Conservation (phyloP, 1,140 invertebrate genomes). For the Episyrphus balteatus region DNA sequence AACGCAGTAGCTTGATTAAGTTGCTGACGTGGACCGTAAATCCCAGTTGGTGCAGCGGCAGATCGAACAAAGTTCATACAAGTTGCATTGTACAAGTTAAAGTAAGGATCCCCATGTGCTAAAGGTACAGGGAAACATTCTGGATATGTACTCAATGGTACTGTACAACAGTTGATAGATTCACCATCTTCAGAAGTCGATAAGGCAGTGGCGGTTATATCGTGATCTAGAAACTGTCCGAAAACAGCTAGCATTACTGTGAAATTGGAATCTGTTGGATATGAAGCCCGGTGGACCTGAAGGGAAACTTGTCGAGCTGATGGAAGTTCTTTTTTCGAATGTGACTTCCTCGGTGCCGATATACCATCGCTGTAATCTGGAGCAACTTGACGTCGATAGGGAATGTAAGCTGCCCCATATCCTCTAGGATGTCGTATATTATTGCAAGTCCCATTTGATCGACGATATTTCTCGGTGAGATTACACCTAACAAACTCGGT, state of each 20-base stretch:
- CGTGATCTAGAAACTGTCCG: slow-evolving; percentile 95
- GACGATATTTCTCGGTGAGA: slow-evolving; percentile 47
- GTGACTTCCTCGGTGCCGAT: slow-evolving; percentile 50
- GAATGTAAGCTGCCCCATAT: slow-evolving; percentile 62
- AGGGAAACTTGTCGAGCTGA: slow-evolving; percentile 63
- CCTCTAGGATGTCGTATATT: slow-evolving; percentile 51
- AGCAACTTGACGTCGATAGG: slow-evolving; percentile 51
- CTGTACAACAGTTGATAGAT: slow-evolving; percentile 31
- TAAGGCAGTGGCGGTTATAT: slow-evolving; percentile 74
- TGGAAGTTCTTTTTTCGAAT: slow-evolving; percentile 46
- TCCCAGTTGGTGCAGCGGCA: slow-evolving; percentile 76
- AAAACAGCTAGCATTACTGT: slow-evolving; percentile 77
- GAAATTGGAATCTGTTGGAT: slow-evolving; percentile 58
- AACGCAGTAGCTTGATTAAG: slow-evolving; percentile 82
- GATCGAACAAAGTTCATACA: slow-evolving; percentile 80
- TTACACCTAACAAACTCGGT: slow-evolving; percentile 20
- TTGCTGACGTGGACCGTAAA: slow-evolving; percentile 73
- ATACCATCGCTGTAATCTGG: slow-evolving; percentile 73
- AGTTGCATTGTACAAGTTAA: slow-evolving; percentile 47
- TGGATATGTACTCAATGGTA: slow-evolving; percentile 45
- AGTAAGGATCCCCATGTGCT: slow-evolving; percentile 55
- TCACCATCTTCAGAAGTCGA: slow-evolving; percentile 46
- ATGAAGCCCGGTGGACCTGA: slow-evolving; percentile 56
- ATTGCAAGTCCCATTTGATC: slow-evolving; percentile 71
- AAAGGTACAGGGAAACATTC: slow-evolving; percentile 71